phyloP scores from a whole-genome alignment of 2,797 vertebrate species.

The Austrolebias charrua region DNA sequence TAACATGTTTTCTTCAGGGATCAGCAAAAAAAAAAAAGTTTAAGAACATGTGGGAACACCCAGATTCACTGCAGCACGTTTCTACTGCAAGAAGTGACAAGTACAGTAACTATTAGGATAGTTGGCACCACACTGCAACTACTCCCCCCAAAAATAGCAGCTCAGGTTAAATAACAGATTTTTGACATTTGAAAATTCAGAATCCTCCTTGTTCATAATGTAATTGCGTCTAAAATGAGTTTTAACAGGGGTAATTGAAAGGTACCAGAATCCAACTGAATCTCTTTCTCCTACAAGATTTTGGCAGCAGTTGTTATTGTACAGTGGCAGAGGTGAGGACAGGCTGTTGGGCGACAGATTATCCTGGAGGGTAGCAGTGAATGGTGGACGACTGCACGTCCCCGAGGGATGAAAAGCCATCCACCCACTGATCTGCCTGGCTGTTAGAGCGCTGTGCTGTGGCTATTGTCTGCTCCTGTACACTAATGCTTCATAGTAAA shows the following conservation, averaged over 20 bases:
- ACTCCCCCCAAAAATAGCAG: no score
- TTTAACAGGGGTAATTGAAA: neutral
- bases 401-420: conserved; percentile 54
- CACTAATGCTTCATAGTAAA: conserved; percentile 36
- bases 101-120: no score
- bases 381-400: conserved; percentile 26
- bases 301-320: conserved; percentile 49
- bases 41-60: no score
- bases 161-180: no score
- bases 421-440: conserved; percentile 16
- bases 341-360: conserved; percentile 32
- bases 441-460: conserved; percentile 23
- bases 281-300: conserved; percentile 41
- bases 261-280: conserved; percentile 31
- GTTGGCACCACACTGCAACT: no score
- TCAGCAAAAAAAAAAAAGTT: no score
- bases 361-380: conserved; percentile 23
- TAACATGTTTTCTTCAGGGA: no score
- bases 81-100: no score
- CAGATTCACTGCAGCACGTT: no score
- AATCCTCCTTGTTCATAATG: no score
- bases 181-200: no score
- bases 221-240: no score
- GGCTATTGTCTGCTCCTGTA: conserved; percentile 38
- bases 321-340: conserved; percentile 26